phyloP scores from a whole-genome alignment of 2,113 vertebrate species.

The Patagioenas fasciata region DNA sequence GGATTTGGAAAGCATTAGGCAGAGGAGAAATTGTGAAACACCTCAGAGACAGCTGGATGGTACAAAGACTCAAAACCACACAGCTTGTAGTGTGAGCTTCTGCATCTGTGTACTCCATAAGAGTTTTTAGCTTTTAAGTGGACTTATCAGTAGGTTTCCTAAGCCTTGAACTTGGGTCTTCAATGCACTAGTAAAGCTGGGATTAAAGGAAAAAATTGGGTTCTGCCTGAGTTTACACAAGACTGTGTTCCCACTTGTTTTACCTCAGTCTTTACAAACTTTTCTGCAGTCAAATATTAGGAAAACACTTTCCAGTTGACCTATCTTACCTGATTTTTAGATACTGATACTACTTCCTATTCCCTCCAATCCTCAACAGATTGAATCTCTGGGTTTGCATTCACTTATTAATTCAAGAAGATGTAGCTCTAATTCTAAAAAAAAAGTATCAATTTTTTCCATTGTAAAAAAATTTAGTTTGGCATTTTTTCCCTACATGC shows the following conservation, averaged over 20 bases:
- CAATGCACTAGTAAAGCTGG: background rate
- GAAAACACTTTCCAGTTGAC: background rate
- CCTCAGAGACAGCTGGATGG: background rate
- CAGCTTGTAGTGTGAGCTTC: background rate
- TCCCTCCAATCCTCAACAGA: background rate
- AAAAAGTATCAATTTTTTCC: background rate
- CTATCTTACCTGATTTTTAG: background rate
- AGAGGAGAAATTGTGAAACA: background rate
- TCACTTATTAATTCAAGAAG: background rate
- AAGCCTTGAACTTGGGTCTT: background rate
- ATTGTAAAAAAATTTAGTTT: background rate
- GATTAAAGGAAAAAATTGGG: background rate
- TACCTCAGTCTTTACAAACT: background rate
- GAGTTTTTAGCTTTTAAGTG: background rate
- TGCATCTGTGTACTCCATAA: fast-evolving
- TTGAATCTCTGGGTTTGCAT: background rate
- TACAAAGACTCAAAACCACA: background rate
- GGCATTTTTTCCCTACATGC: background rate
- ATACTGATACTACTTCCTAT: background rate
- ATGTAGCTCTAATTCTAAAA: background rate
- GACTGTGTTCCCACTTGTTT: background rate
- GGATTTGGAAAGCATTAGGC: background rate
- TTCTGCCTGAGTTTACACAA: background rate
- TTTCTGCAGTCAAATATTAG: background rate
- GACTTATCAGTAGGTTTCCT: constrained; percentile 2